A percentile compares a stretch with the other conserved stretches of the same genome.
Conservation (phyloP, 2,888 invertebrate genomes). For the Sepiola atlantica region DNA sequence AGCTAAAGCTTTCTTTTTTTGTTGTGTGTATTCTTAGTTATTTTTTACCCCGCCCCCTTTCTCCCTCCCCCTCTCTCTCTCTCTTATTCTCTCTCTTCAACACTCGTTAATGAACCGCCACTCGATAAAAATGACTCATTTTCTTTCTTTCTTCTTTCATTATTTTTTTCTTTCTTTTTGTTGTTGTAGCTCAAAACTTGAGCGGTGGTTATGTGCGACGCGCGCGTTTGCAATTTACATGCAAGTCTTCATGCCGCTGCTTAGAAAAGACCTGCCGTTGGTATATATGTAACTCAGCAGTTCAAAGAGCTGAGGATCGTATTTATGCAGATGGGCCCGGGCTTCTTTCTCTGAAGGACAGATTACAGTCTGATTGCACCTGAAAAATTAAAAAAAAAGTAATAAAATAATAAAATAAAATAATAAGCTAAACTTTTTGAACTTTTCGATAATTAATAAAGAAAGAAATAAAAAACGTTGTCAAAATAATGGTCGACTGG, state of each 20-base stretch:
- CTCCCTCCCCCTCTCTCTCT: too few relatives aligned
- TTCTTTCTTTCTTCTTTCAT: not conserved
- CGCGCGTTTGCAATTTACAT: not conserved
- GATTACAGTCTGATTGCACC: conserved; percentile 39
- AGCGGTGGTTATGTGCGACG: not conserved
- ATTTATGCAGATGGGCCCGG: not conserved
- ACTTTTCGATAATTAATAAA: not conserved
- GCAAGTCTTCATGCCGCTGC: conserved; percentile 43
- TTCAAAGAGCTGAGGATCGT: not conserved
- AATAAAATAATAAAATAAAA: not conserved
- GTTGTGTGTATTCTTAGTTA: not conserved
- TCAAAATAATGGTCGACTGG: not conserved
- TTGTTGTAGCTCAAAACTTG: not conserved
- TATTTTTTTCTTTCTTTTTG: not conserved
- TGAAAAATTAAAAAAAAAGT: not conserved
- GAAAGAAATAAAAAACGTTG: not conserved
- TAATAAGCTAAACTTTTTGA: not conserved
- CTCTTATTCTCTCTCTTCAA: too few relatives aligned
- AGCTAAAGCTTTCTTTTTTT: not conserved
- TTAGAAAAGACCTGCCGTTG: not conserved
- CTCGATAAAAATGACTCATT: not conserved
- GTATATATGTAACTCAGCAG: not conserved
- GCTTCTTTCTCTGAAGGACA: conserved; percentile 1
- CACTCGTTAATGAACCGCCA: too few relatives aligned
- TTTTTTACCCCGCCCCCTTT: not conserved